Base-by-base conservation (phyloP, 1,140 invertebrate genomes). In the Neelides sp. region DNA sequence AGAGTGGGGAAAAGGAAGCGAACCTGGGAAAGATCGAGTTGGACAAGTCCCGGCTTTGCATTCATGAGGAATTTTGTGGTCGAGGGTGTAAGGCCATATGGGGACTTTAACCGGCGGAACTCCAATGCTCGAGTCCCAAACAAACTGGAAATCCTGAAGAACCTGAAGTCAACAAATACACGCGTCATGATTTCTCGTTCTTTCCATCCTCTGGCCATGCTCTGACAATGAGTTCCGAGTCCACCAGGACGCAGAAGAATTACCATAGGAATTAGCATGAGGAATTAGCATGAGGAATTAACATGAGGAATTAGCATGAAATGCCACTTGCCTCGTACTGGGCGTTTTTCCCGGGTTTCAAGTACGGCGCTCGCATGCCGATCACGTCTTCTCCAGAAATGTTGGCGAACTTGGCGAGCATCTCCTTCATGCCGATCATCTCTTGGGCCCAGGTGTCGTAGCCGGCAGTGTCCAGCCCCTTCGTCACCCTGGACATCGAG, bases 31-130 rank as follows among this genome's bases (percentile, higher is more conserved):
- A 10, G 84, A 80, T 69, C 84, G 84, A 3, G 84, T 85, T 0
- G 90, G 88, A 57, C 89, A 94, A 3, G 86, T 89, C 28, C 83
- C 86, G 42, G 85, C 82, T 68, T 89, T 86, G 68, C 88, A 92
- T 67, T 90, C 85, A 64, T 92, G 87, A 15, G 88, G 80, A 56
- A 91, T 86, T 68, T 85, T 85, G 66, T 84, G 88, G 66, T 93
- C 88, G 1, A 92, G 73, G 1, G 90, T 92, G 68, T 93, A 93
- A 0, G 90, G 90, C 90, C 90, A 94, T 36, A 91, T 78, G n/a
- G 89, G 88, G 24, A 80, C 73, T 53, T 77, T 75, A 1, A 77
- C 66, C n/a, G 84, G 83, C 1, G 87, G 86, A 22, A 85, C 83
- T 32, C 85, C 82, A 52, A 93, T 77, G 1, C 85, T 90, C 61